phyloP scores from a whole-genome alignment of 2,797 vertebrate genomes.

The Cuculus canorus region DNA sequence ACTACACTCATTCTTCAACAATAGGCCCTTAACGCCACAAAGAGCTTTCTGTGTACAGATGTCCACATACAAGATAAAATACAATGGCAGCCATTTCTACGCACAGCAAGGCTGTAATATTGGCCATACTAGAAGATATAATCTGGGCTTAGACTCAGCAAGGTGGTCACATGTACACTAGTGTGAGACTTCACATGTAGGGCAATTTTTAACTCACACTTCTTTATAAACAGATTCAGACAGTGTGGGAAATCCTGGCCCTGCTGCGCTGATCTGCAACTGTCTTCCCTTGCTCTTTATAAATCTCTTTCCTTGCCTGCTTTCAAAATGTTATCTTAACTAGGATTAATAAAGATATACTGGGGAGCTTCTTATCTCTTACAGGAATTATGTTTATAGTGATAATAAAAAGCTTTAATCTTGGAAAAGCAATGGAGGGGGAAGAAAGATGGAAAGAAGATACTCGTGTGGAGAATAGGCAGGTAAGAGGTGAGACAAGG shows the following conservation, averaged over 20 bases:
- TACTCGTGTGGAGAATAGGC: background rate
- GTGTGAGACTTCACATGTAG: background rate
- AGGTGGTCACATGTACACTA: background rate
- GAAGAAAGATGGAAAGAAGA: background rate
- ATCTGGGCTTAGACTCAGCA: background rate
- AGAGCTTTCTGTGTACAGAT: background rate
- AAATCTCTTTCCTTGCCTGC: conserved; percentile 60
- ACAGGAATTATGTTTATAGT: conserved; percentile 60
- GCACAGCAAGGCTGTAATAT: background rate
- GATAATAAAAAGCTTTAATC: conserved; percentile 60
- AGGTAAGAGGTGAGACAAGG: background rate
- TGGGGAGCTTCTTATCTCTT: conserved; percentile 67
- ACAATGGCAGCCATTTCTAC: background rate
- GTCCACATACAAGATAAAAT: background rate
- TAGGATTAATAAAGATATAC: conserved; percentile 67
- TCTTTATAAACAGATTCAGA: conserved; percentile 39
- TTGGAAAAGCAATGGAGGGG: conserved; percentile 7
- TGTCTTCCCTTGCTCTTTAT: conserved; percentile 58
- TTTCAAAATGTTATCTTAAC: conserved; percentile 71
- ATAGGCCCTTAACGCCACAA: background rate
- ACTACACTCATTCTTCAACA: background rate
- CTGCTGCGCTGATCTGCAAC: conserved; percentile 57
- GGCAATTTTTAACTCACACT: conserved; percentile 5
- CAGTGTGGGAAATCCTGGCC: conserved; percentile 1
- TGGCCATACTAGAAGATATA: background rate